Percentiles rank a stretch among this genome's conserved stretches.
These are phyloP conservation scores for Camelus bactrianus DNA, from an alignment of 2,113 vertebrate species.

Conservation along the genomic window DNA sequence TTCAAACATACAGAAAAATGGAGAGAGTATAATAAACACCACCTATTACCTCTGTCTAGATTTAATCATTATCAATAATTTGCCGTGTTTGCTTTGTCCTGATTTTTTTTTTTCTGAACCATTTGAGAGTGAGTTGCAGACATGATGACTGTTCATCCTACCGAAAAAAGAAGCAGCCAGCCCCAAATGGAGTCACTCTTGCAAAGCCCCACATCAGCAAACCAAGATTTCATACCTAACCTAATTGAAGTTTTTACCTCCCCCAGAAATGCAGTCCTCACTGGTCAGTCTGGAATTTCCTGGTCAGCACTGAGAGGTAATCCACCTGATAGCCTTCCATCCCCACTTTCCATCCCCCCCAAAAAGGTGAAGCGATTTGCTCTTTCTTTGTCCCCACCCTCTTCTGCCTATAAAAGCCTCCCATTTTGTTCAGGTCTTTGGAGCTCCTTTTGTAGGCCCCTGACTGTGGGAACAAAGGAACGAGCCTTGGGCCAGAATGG, in stretches of 20 bases:
- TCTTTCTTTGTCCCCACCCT: background rate
- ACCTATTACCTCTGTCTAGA: background rate
- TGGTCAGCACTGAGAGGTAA: background rate
- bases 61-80: background rate
- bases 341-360: background rate
- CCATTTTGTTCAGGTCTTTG: no score
- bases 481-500: no score
- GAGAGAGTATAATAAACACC: background rate
- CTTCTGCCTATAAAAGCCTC: no score
- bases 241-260: background rate
- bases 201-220: background rate
- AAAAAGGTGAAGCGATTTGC: background rate
- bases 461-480: no score
- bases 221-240: background rate
- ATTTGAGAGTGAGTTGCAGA: background rate
- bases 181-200: background rate
- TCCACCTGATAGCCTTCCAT: background rate
- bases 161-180: background rate
- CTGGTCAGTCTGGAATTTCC: background rate
- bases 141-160: background rate
- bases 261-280: background rate
- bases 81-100: background rate
- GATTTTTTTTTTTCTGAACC: background rate
- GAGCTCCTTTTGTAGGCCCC: no score
- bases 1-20: background rate